Evolutionary conservation across 2,888 invertebrate genomes (phyloP).

Genomic region (Euspilapteryx auroguttella): DNA sequence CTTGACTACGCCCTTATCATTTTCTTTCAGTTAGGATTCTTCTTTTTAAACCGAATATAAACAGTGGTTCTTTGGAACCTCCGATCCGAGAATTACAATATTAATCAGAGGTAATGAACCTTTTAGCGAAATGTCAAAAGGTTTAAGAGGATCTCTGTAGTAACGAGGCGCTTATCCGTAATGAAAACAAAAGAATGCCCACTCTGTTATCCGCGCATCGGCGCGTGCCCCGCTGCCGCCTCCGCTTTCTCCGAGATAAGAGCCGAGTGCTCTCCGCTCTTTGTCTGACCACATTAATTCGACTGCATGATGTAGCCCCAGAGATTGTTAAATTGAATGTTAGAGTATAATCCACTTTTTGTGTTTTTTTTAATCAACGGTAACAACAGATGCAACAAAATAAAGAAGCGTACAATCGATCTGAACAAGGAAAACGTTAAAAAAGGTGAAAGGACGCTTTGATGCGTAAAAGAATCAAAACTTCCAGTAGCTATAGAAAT

Average conservation of each 20-base stretch:
- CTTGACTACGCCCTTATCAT: no score
- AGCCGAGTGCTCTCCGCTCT: conserved; percentile 20
- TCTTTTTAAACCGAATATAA: conserved; percentile 38
- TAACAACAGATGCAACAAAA: no score
- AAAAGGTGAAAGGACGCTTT: conserved; percentile 8
- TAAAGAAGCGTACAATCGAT: no score
- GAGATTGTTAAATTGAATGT: conserved; percentile 38
- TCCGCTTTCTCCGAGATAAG: conserved; percentile 46
- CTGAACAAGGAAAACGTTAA: no score
- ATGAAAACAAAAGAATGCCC: conserved; percentile 43
- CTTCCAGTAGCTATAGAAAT: conserved; percentile 23
- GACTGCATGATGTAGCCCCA: conserved; percentile 32
- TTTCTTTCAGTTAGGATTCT: no score
- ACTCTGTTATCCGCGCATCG: conserved; percentile 20
- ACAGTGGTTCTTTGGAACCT: conserved; percentile 37
- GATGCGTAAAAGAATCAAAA: conserved; percentile 14
- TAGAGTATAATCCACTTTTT: conserved; percentile 25
- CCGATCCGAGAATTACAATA: conserved; percentile 40
- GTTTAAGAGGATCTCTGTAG: conserved; percentile 32
- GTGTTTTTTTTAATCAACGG: no score
- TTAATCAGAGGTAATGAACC: conserved; percentile 51
- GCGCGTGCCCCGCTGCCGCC: conserved; percentile 12
- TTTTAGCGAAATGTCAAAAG: conserved; percentile 54
- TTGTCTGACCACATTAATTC: conserved; percentile 47
- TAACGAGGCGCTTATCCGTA: conserved; percentile 30